Evolutionary conservation across 1,140 invertebrate species (phyloP).

Genomic region (Ctenoplectra terminalis): DNA sequence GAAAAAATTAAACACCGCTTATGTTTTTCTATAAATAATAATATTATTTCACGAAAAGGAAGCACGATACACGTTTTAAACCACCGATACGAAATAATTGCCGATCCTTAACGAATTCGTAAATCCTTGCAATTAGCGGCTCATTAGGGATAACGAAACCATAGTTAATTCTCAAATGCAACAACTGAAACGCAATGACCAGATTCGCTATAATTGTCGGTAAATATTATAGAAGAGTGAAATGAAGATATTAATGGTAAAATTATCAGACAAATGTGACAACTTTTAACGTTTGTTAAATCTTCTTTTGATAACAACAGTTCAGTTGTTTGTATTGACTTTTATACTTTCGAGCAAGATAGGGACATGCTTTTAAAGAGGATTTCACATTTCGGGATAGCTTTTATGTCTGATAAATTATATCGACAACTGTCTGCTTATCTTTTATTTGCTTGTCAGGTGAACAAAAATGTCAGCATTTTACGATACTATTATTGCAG

Average conservation of each 20-base stretch:
- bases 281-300: slow-evolving; percentile 14
- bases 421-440: slow-evolving; percentile 18
- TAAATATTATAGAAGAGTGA: neutral
- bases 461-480: slow-evolving; percentile 5
- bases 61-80: slow-evolving; percentile 45
- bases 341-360: slow-evolving; percentile 14
- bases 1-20: neutral
- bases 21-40: neutral
- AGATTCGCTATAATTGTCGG: neutral
- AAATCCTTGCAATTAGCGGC: slow-evolving; percentile 74
- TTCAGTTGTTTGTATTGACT: slow-evolving; percentile 14
- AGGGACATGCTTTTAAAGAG: slow-evolving; percentile 7
- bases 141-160: slow-evolving; percentile 58
- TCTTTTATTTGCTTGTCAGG: slow-evolving; percentile 13
- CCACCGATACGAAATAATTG: slow-evolving; percentile 42
- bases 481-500: neutral
- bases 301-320: neutral
- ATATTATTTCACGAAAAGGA: slow-evolving; percentile 1
- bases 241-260: neutral
- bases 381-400: slow-evolving; percentile 25
- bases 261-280: neutral
- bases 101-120: slow-evolving; percentile 67
- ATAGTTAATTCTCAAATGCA: slow-evolving; percentile 45
- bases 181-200: neutral
- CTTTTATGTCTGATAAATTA: slow-evolving; percentile 38